phyloP scores from a whole-genome alignment of 2,888 invertebrate species.

The Spodoptera exigua region DNA sequence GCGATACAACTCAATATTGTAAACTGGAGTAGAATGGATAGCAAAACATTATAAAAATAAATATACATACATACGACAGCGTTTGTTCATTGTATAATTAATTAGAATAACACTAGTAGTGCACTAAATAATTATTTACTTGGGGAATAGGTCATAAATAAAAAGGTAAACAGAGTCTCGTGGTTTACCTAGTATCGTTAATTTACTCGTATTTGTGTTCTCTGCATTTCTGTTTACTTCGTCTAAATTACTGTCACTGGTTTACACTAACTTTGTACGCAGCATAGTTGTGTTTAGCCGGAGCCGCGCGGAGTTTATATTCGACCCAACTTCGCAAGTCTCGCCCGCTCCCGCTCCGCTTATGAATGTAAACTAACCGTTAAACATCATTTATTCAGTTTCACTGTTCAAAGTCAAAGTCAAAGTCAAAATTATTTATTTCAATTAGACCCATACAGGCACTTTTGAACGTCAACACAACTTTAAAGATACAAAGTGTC shows the following conservation, averaged over 20 bases:
- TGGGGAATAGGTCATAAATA: constrained; percentile 11
- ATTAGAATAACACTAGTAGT: constrained; percentile 10
- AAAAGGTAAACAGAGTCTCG: constrained; percentile 13
- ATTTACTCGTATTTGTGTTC: constrained; percentile 35
- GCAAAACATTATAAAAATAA: too few species aligned
- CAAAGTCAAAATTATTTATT: too few species aligned
- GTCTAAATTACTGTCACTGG: constrained; percentile 39
- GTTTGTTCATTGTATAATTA: too few species aligned
- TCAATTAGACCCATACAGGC: too few species aligned
- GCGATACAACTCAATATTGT: too few species aligned
- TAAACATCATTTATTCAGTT: constrained; percentile 70
- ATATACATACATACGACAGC: too few species aligned
- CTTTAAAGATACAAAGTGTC: too few species aligned
- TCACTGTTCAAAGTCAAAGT: constrained; percentile 63
- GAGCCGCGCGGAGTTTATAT: constrained; percentile 10
- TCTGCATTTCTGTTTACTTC: constrained; percentile 31
- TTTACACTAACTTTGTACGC: constrained; percentile 22
- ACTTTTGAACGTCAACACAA: too few species aligned
- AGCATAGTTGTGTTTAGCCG: constrained; percentile 11
- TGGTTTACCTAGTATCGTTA: constrained; percentile 33
- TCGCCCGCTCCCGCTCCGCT: constrained; percentile 33
- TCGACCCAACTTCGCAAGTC: neutral
- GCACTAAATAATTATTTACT: constrained; percentile 1
- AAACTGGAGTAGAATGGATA: too few species aligned
- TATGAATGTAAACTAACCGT: constrained; percentile 13